These are phyloP conservation scores for Bergia sp. DNA, from an alignment of 92 coral and sea anemone genomes.

Conservation along the genomic window DNA sequence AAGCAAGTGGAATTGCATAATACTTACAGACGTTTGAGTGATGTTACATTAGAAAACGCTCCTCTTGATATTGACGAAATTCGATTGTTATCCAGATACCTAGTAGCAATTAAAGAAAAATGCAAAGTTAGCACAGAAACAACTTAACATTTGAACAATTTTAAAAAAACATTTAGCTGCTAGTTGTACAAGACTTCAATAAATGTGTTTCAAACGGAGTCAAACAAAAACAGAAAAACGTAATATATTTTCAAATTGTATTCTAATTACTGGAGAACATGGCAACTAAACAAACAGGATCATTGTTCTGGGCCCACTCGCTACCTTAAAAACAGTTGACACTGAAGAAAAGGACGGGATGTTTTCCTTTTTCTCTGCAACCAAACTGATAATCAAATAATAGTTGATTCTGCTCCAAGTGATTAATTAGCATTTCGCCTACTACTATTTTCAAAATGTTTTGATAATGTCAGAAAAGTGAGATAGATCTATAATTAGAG, in stretches of 20 bases:
- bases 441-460: background rate
- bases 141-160: background rate
- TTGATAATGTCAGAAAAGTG: background rate
- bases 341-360: background rate
- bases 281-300: background rate
- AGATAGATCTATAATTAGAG: background rate
- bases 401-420: background rate
- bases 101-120: background rate
- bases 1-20: background rate
- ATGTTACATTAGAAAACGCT: background rate
- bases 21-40: background rate
- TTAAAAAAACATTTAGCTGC: background rate
- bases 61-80: background rate
- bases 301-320: background rate
- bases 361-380: background rate
- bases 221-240: background rate
- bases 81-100: background rate
- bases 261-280: background rate
- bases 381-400: no score
- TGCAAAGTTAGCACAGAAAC: background rate
- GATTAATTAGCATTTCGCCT: background rate
- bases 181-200: background rate
- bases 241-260: background rate
- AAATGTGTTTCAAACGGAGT: background rate
- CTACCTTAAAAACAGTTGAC: background rate